Evolutionary conservation across 1,140 invertebrate genomes (phyloP).

Genomic region (Sogatella furcifera): DNA sequence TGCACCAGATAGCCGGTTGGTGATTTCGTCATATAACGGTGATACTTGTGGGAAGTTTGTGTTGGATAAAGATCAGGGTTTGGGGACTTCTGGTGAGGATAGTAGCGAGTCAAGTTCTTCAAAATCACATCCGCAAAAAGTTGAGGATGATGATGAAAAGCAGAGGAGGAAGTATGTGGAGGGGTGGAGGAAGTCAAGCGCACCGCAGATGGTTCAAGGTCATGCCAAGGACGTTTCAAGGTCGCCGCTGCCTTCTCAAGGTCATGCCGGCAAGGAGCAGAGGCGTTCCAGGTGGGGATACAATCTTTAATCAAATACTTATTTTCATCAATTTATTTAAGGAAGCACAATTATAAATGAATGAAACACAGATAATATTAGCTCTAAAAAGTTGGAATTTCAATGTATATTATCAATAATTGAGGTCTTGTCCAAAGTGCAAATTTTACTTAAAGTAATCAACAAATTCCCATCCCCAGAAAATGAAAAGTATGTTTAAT

Average conservation of each 20-base stretch:
- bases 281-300: conserved; percentile 30
- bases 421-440: too few relatives aligned
- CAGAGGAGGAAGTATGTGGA: conserved; percentile 43
- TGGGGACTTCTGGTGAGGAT: conserved; percentile 75
- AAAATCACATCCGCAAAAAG: conserved; percentile 44
- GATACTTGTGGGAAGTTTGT: conserved; percentile 21
- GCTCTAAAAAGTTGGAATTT: too few relatives aligned
- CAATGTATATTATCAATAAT: too few relatives aligned
- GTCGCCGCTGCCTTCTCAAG: conserved; percentile 29
- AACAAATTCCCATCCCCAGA: conserved; percentile 23
- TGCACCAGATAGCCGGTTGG: conserved; percentile 8
- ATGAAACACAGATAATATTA: too few relatives aligned
- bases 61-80: conserved; percentile 68
- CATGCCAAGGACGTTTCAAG: conserved; percentile 9
- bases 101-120: conserved; percentile 61
- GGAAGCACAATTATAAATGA: too few relatives aligned
- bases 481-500: too few relatives aligned
- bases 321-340: too few relatives aligned
- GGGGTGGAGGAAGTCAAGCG: conserved; percentile 55
- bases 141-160: conserved; percentile 39
- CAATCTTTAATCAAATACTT: too few relatives aligned
- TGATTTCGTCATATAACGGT: conserved; percentile 21
- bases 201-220: conserved; percentile 17
- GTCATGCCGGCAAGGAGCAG: conserved; percentile 31
- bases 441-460: conserved; percentile 29